phyloP scores from a whole-genome alignment of 1,140 invertebrate species.

The Drosophila chauvacae region DNA sequence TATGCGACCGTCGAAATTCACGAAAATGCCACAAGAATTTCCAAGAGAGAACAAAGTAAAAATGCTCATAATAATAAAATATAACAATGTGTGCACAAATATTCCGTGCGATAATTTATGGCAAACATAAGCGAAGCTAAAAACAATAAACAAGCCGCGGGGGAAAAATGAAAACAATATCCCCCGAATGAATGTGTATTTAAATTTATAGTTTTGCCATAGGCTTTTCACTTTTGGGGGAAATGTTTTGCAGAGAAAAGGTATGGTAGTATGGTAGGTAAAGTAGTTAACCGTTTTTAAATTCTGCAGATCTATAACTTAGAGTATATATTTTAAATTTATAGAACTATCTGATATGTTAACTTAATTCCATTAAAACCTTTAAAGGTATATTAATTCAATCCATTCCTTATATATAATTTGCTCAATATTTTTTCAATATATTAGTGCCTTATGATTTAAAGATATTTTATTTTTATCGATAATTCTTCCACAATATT shows the following conservation, averaged over 20 bases:
- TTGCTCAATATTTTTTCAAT: too few species aligned
- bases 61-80: constrained; percentile 62
- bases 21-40: constrained; percentile 55
- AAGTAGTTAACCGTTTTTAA: background rate
- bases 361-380: background rate
- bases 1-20: constrained; percentile 60
- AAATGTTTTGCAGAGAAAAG: background rate
- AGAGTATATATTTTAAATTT: too few species aligned
- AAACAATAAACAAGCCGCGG: constrained; percentile 32
- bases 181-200: constrained; percentile 30
- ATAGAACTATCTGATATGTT: background rate
- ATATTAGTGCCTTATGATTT: too few species aligned
- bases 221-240: constrained; percentile 10
- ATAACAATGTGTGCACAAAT: constrained; percentile 72
- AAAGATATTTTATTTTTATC: background rate
- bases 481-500: background rate
- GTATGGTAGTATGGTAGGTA: too few species aligned
- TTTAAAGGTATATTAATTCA: background rate
- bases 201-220: constrained; percentile 19
- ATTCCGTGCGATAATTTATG: constrained; percentile 76
- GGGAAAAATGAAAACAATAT: constrained; percentile 21
- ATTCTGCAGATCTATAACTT: background rate
- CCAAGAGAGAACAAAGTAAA: constrained; percentile 67
- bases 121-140: constrained; percentile 52
- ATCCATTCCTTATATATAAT: background rate